These are phyloP conservation scores for Criorhina ranunculi DNA, from an alignment of 2,888 invertebrate genomes.

Conservation along the genomic window DNA sequence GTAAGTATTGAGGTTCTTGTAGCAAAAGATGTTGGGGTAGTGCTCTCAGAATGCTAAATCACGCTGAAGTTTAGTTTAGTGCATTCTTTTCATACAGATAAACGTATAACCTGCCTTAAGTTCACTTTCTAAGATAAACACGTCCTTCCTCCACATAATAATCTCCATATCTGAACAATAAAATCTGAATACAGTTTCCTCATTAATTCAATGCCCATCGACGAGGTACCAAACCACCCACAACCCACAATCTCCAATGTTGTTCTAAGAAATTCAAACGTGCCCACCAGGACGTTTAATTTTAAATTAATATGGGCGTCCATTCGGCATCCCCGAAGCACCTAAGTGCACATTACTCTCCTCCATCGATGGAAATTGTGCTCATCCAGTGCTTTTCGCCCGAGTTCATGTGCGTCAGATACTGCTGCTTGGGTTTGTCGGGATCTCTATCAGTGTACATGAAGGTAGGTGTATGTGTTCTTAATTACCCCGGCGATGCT, in stretches of 20 bases:
- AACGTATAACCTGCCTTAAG: neutral
- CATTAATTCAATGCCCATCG: slow-evolving; percentile 34
- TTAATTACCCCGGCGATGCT: slow-evolving; percentile 62
- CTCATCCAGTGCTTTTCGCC: neutral
- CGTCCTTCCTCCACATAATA: neutral
- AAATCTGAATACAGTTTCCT: slow-evolving; percentile 38
- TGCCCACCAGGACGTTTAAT: slow-evolving; percentile 51
- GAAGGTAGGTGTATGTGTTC: slow-evolving; percentile 25
- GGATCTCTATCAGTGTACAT: neutral
- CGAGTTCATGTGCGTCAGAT: slow-evolving; percentile 23
- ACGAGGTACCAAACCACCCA: neutral
- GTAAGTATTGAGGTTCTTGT: no score
- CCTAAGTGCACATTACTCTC: slow-evolving; percentile 41
- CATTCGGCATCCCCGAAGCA: slow-evolving; percentile 25
- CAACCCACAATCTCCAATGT: neutral
- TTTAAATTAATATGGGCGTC: slow-evolving; percentile 61
- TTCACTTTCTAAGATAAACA: neutral
- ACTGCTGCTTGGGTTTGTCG: neutral
- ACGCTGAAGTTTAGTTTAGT: no score
- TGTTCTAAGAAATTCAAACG: slow-evolving; percentile 7
- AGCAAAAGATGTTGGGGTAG: no score
- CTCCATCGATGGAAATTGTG: neutral
- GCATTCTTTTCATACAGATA: neutral
- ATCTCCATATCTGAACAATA: slow-evolving; percentile 4
- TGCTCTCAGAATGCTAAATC: no score